Base-by-base conservation (phyloP, 2,113 vertebrate genomes). In the Ancistrus triradiatus region DNA sequence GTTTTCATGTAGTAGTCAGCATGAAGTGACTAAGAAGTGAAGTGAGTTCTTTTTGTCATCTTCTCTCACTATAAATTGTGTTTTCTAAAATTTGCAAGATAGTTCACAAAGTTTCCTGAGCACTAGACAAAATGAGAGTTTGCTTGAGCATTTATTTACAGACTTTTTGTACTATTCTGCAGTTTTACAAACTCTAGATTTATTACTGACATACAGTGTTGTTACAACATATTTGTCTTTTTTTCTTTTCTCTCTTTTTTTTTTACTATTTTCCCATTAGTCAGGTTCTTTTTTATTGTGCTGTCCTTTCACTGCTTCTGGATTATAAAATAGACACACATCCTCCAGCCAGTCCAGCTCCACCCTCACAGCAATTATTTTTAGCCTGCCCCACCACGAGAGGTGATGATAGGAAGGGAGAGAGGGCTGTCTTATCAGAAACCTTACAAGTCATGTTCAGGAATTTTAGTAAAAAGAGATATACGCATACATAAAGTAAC, bases 331-430 rank as follows among this genome's bases (percentile, higher is more conserved):
- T 27, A 66, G 59, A 70, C 51, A 47, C 25, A 25, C 44, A 68
- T 35, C 47, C 27, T 44, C 28, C 53, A 43, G 38, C 53, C 49
- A 59, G 22, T 59, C 68, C 49, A 59, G 22, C 64, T 71, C 55
- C 61, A 46, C 63, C 44, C 68, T 68, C 53, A 68, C 64, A 43
- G 25, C 59, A 35, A 2, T 71, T 75, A 75, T 75, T 75, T 75
- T 75, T 75, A 75, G 68, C 55, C 59, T 37, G 24, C 25, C 28
- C 37, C 55, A 42, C 11, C 15, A 14, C 51, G 38, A 40, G 55
- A 68, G 48, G 65, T 73, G 52, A 63, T 63, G 59, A 57, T 21
- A 57, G 53, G 7, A 18, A 44, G 40, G 13, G 44, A 50, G 25
- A 18, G 35, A 19, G 24, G 42, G 19, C 13, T 21, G 42, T 35